Evolutionary conservation across 1,140 invertebrate species (phyloP).

Genomic region (Campoletis sonorensis): DNA sequence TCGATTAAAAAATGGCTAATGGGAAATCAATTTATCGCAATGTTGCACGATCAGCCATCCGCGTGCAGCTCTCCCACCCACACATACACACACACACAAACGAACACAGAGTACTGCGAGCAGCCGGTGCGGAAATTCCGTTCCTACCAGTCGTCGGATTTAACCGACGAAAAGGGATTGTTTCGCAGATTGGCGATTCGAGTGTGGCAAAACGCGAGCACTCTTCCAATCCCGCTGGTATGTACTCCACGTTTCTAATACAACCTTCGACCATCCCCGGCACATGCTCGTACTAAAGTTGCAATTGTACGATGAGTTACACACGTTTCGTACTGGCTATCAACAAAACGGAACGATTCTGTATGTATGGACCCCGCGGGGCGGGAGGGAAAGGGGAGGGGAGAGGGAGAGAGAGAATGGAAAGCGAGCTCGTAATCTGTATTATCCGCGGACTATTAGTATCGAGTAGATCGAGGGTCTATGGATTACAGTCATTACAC

Average conservation of each 20-base stretch:
- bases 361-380: too few relatives aligned
- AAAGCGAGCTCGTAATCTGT: conserved; percentile 51
- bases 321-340: background rate
- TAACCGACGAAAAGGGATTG: conserved; percentile 52
- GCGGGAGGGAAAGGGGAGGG: too few relatives aligned
- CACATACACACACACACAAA: too few relatives aligned
- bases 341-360: conserved; percentile 15
- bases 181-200: conserved; percentile 51
- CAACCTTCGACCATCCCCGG: background rate
- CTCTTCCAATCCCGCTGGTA: background rate
- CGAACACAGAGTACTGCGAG: conserved; percentile 44
- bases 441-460: conserved; percentile 56
- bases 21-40: conserved; percentile 50
- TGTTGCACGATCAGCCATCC: background rate
- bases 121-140: conserved; percentile 42
- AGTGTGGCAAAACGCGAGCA: conserved; percentile 41
- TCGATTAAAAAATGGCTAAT: conserved; percentile 44
- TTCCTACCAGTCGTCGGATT: conserved; percentile 42
- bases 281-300: background rate
- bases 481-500: conserved; percentile 44
- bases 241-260: background rate
- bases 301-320: conserved; percentile 5
- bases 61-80: background rate
- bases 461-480: conserved; percentile 43
- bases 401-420: conserved; percentile 5